A percentile compares a stretch with the other conserved stretches of the same genome.
These are phyloP conservation scores for Rhingia campestris DNA, from an alignment of 2,888 invertebrate genomes.

Conservation along the genomic window DNA sequence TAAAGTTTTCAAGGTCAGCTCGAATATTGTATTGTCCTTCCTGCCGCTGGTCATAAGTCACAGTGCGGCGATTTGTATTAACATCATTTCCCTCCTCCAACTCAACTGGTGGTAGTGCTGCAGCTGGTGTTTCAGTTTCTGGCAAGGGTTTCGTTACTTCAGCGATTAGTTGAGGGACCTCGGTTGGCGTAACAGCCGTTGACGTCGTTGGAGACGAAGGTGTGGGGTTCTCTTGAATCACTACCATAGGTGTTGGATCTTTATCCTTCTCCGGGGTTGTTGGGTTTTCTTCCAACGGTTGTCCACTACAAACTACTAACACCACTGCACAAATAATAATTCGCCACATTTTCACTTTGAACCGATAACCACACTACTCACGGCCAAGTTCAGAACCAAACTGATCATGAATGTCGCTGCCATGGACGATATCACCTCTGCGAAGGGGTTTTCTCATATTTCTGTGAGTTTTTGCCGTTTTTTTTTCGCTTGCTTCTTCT, in stretches of 20 bases:
- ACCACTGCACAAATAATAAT: conserved; percentile 69
- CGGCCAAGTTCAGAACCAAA: conserved; percentile 73
- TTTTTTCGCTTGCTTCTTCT: conserved; percentile 26
- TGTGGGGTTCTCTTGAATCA: conserved; percentile 44
- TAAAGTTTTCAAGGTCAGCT: conserved; percentile 89
- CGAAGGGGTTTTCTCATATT: conserved; percentile 28
- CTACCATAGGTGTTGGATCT: conserved; percentile 27
- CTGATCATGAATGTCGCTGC: conserved; percentile 66
- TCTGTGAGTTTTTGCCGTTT: conserved; percentile 25
- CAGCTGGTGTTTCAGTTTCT: conserved; percentile 39
- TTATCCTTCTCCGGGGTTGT: conserved; percentile 56
- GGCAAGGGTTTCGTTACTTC: conserved; percentile 54
- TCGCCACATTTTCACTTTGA: conserved; percentile 60
- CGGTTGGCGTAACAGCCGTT: conserved; percentile 14
- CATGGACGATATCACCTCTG: conserved; percentile 63
- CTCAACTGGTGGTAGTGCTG: not conserved
- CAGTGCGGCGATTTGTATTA: conserved; percentile 76
- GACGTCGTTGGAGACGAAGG: not conserved
- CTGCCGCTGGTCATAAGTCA: conserved; percentile 87
- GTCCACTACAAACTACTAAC: conserved; percentile 43
- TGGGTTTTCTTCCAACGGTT: conserved; percentile 50
- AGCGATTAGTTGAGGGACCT: conserved; percentile 24
- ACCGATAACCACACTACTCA: conserved; percentile 61
- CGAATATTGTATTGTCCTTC: conserved; percentile 89
- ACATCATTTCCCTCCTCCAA: conserved; percentile 39